A percentile compares a stretch with the other conserved stretches of the same genome.
Conservation (phyloP, 2,888 invertebrate species). For the Machimus atricapillus region DNA sequence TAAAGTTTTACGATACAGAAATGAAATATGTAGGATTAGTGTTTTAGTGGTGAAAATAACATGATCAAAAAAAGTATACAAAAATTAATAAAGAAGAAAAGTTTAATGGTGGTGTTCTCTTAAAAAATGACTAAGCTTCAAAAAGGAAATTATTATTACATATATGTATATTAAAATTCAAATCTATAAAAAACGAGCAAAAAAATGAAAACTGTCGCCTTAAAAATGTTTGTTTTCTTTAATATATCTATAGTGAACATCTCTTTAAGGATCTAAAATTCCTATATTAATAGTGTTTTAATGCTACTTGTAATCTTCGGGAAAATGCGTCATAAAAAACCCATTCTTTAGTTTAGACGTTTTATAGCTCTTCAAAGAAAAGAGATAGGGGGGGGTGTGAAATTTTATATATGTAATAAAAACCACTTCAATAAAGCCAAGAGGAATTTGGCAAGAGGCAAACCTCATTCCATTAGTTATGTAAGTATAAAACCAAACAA, state of each 20-base stretch:
- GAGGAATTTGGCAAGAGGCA: neutral
- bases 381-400: neutral
- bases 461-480: neutral
- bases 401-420: neutral
- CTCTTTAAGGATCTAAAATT: neutral
- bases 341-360: neutral
- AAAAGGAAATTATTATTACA: too few species aligned
- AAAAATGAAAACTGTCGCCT: neutral
- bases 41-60: too few species aligned
- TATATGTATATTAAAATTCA: too few species aligned
- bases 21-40: too few species aligned
- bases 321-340: neutral
- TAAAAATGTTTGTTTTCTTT: neutral
- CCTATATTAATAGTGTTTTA: neutral
- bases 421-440: neutral
- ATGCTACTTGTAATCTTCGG: neutral
- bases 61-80: too few species aligned
- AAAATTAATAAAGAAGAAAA: too few species aligned
- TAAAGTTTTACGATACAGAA: too few species aligned
- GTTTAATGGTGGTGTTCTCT: too few species aligned
- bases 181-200: too few species aligned
- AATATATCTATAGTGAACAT: neutral
- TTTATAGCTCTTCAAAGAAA: neutral
- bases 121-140: too few species aligned
- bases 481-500: neutral